Conservation (phyloP, 2,113 vertebrate genomes). For the Euleptes europaea region DNA sequence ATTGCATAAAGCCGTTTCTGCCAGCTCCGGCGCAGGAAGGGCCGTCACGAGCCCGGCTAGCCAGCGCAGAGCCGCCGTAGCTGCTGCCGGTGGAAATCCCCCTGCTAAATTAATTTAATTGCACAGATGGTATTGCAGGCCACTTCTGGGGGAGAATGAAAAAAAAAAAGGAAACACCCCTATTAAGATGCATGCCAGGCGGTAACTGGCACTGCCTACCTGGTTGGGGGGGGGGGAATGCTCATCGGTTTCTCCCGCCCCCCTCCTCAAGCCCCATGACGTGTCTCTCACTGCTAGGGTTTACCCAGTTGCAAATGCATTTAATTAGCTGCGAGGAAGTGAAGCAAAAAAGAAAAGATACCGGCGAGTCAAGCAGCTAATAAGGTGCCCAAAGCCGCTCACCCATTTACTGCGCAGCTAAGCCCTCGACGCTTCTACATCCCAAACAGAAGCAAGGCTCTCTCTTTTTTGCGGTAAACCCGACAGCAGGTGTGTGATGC, state of each 20-base stretch:
- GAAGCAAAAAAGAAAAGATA: accelerated
- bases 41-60: neutral
- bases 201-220: neutral
- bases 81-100: constrained; percentile 43
- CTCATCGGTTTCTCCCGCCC: too few relatives aligned
- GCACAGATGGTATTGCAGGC: constrained; percentile 6
- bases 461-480: neutral
- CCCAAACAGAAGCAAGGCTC: neutral
- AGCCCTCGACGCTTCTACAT: neutral
- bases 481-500: neutral
- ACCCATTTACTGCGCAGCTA: neutral
- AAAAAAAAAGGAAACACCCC: neutral
- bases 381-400: neutral
- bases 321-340: accelerated
- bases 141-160: neutral
- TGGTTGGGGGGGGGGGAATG: too few relatives aligned
- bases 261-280: neutral
- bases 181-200: accelerated
- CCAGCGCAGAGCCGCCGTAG: neutral
- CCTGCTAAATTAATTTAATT: constrained; percentile 8
- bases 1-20: neutral
- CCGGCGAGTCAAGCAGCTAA: neutral
- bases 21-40: neutral
- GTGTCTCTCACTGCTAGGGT: neutral
- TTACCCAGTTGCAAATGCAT: neutral